A percentile compares a stretch with the other conserved stretches of the same genome.
Evolutionary conservation across 2,113 vertebrate species (phyloP).

Genomic region (Chaenocephalus aceratus): DNA sequence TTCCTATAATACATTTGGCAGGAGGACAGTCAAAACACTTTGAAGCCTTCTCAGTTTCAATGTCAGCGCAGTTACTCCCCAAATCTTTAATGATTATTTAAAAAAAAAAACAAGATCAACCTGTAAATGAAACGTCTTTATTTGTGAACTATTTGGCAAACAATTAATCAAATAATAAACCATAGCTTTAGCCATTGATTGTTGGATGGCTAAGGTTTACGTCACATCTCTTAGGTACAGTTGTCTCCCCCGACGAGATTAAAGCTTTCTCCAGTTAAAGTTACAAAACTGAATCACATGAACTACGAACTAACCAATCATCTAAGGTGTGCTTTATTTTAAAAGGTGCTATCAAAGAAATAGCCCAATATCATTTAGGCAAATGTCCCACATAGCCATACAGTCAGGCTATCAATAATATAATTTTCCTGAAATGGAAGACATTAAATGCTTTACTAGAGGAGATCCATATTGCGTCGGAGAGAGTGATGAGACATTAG

Average conservation of each 20-base stretch:
- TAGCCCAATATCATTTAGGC: slow-evolving; percentile 21
- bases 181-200: slow-evolving; percentile 14
- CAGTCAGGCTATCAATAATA: slow-evolving; percentile 36
- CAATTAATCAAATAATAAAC: slow-evolving; percentile 39
- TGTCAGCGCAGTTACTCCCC: neutral
- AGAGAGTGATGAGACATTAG: slow-evolving; percentile 34
- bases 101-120: slow-evolving; percentile 51
- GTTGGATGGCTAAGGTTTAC: neutral
- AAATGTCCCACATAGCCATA: slow-evolving; percentile 18
- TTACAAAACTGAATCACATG: slow-evolving; percentile 22
- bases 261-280: slow-evolving; percentile 4
- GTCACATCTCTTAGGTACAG: slow-evolving; percentile 9
- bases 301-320: slow-evolving; percentile 10
- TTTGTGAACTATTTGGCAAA: slow-evolving; percentile 64
- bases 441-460: slow-evolving; percentile 57
- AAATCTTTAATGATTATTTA: slow-evolving; percentile 58
- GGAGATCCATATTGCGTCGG: slow-evolving; percentile 52
- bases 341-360: slow-evolving; percentile 49
- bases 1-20: no score
- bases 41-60: no score
- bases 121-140: slow-evolving; percentile 42
- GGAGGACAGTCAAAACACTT: neutral
- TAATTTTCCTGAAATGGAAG: slow-evolving; percentile 68
- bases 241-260: slow-evolving; percentile 8
- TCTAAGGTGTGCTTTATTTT: slow-evolving; percentile 54